Conservation (phyloP, 2,888 invertebrate genomes). For the Prosapia bicincta region DNA sequence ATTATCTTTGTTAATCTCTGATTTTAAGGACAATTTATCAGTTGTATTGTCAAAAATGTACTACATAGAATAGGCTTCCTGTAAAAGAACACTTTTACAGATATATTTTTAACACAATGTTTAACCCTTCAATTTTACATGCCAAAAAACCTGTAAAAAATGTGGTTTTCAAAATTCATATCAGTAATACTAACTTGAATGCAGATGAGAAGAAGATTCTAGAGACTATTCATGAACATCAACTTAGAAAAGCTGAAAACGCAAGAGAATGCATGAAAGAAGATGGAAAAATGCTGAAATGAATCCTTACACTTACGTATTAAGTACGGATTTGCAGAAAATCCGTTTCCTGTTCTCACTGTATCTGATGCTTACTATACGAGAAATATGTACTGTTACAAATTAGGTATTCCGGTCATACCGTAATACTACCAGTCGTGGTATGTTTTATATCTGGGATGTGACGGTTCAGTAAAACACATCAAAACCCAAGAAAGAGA, state of each 20-base stretch:
- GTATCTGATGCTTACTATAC: conserved; percentile 20
- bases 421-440: conserved; percentile 5
- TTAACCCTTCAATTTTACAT: conserved; percentile 16
- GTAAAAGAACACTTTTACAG: conserved; percentile 4
- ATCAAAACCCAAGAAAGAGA: not conserved
- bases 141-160: conserved; percentile 10
- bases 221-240: conserved; percentile 10
- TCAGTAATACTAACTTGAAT: not conserved
- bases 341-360: conserved; percentile 16
- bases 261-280: conserved; percentile 11
- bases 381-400: conserved; percentile 18
- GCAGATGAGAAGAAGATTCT: not conserved
- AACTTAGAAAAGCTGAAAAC: conserved; percentile 16
- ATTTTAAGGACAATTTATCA: conserved; percentile 9
- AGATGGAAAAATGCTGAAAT: not conserved
- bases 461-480: conserved; percentile 28
- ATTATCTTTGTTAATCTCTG: conserved; percentile 4
- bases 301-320: not conserved
- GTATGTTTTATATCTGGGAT: conserved; percentile 20
- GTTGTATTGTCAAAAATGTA: conserved; percentile 1
- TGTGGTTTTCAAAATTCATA: too few relatives aligned
- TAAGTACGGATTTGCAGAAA: conserved; percentile 25
- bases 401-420: conserved; percentile 18
- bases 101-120: conserved; percentile 10
- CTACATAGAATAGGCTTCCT: not conserved